phyloP scores from a whole-genome alignment of 2,888 invertebrate species.

The Pollenia labialis region DNA sequence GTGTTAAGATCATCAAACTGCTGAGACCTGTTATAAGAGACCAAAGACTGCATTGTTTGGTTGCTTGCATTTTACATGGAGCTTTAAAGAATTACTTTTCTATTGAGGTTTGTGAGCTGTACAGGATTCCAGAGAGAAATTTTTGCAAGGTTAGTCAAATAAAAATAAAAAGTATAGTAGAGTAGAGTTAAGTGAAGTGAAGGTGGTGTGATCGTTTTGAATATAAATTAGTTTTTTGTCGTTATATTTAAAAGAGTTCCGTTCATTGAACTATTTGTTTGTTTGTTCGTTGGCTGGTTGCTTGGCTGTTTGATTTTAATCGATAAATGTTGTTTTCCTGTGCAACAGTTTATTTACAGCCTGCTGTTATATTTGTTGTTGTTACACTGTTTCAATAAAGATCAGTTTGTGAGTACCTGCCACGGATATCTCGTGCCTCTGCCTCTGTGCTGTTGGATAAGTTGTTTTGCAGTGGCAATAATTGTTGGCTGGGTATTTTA shows the following conservation, averaged over 20 bases:
- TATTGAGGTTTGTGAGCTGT: background rate
- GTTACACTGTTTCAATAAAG: conserved; percentile 69
- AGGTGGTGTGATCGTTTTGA: conserved; percentile 20
- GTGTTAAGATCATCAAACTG: conserved; percentile 72
- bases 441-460: conserved; percentile 67
- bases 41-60: conserved; percentile 80
- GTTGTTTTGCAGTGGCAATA: conserved; percentile 50
- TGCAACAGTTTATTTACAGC: conserved; percentile 56
- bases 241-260: conserved; percentile 41
- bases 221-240: conserved; percentile 47
- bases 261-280: conserved; percentile 70
- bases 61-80: conserved; percentile 84
- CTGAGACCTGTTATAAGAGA: conserved; percentile 79
- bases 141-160: background rate
- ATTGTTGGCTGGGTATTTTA: conserved; percentile 51
- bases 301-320: conserved; percentile 60
- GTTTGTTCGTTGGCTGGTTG: conserved; percentile 28
- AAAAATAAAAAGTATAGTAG: background rate
- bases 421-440: conserved; percentile 76
- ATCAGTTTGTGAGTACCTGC: conserved; percentile 76
- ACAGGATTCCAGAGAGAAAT: conserved; percentile 6
- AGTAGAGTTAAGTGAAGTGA: conserved; percentile 6
- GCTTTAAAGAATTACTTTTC: conserved; percentile 69
- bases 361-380: conserved; percentile 28
- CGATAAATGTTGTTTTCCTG: conserved; percentile 73